A percentile compares a stretch with the other conserved stretches of the same genome.
Conservation (phyloP, 2,797 vertebrate genomes). For the Eidolon dupreanum region DNA sequence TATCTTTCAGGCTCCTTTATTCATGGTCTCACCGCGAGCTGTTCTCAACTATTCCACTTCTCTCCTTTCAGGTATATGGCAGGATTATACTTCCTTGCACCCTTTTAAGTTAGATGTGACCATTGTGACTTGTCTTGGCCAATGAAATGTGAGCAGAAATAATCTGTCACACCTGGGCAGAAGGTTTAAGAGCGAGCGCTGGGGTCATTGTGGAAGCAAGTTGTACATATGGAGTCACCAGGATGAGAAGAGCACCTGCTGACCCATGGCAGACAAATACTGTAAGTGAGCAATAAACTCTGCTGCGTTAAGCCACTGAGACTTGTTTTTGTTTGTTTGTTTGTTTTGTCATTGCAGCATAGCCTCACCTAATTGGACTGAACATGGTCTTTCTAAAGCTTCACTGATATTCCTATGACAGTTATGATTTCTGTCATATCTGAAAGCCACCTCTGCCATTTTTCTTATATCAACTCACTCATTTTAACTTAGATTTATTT, state of each 20-base stretch:
- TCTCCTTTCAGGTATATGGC: neutral
- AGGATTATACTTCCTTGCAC: neutral
- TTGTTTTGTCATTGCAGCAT: neutral
- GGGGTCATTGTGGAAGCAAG: neutral
- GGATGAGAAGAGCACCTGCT: neutral
- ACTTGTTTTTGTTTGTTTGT: no score
- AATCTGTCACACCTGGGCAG: neutral
- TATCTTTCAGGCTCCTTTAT: neutral
- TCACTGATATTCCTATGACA: neutral
- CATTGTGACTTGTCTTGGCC: neutral
- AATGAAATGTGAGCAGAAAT: neutral
- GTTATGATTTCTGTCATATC: neutral
- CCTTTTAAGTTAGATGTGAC: neutral
- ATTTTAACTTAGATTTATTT: neutral
- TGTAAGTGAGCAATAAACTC: neutral
- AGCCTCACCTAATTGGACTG: neutral
- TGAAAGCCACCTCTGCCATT: neutral
- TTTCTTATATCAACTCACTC: neutral
- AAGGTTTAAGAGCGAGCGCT: neutral
- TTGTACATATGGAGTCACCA: rapidly evolving
- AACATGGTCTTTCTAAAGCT: neutral
- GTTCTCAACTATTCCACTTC: neutral
- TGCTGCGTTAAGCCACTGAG: neutral
- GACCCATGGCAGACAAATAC: neutral
- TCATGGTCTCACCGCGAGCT: neutral